Conservation (phyloP, 1,140 invertebrate species). For the Aphelenchoides fujianensis region DNA sequence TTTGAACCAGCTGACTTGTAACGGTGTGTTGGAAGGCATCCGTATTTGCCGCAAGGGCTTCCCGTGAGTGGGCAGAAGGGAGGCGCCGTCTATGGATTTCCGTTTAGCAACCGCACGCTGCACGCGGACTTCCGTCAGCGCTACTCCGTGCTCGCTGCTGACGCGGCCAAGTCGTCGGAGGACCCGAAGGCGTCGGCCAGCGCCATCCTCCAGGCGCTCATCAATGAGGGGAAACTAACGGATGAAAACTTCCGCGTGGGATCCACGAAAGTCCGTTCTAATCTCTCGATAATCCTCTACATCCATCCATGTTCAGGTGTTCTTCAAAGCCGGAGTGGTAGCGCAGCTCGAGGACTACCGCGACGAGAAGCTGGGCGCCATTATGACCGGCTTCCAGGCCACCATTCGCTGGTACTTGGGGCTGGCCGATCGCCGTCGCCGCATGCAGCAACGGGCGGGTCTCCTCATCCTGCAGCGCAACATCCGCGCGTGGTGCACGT, state of each 20-base stretch:
- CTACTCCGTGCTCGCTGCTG: slow-evolving; percentile 57
- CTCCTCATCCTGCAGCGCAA: slow-evolving; percentile 96
- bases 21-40: slow-evolving; percentile 99
- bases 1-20: slow-evolving; percentile 86
- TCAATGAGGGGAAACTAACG: slow-evolving; percentile 53
- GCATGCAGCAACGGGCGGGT: slow-evolving; percentile 59
- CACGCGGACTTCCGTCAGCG: slow-evolving; percentile 92
- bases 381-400: slow-evolving; percentile 92
- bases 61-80: slow-evolving; percentile 72
- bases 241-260: slow-evolving; percentile 60
- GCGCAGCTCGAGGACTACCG: slow-evolving; percentile 95
- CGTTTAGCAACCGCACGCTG: slow-evolving; percentile 48
- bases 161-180: slow-evolving; percentile 54
- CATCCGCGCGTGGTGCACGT: slow-evolving; percentile 92
- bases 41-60: slow-evolving; percentile 99
- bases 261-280: slow-evolving; percentile 57
- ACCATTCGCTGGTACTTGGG: slow-evolving; percentile 56
- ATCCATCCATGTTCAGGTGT: too few relatives aligned
- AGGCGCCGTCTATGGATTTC: background rate
- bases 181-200: slow-evolving; percentile 58
- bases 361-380: slow-evolving; percentile 95
- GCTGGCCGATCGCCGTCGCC: slow-evolving; percentile 48
- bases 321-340: slow-evolving; percentile 99
- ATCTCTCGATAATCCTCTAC: too few relatives aligned
- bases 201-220: slow-evolving; percentile 52